Base-by-base conservation (phyloP, 2,797 vertebrate species). In the Acestrorhynchus altus region DNA sequence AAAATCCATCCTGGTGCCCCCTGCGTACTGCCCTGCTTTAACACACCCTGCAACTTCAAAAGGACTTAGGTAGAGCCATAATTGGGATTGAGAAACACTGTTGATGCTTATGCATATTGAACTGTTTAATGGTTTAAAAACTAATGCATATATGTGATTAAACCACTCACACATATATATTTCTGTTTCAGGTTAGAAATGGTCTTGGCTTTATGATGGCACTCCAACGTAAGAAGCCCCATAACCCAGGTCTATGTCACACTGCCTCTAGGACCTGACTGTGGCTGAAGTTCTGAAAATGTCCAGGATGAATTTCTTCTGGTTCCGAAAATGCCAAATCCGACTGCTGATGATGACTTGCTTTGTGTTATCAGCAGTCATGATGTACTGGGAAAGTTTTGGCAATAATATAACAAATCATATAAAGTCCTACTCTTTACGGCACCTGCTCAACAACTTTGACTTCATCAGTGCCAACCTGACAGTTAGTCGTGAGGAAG, bases 361-460 rank as follows among this genome's bases (percentile, higher is more conserved):
- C 87, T 95, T 97, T 82, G 81, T 96, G 81, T 73, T 96, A 51
- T 96, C 93, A 0, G 87, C 92, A 80, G 57, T 98, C 80, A 95
- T 96, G 95, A 64, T 96, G 20, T 96, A 93, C 88, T 97, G 95
- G 96, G 93, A 86, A 85, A 88, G 94, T 0, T 83, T 96, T 60
- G 94, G 96, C 88, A 92, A 87, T 76, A 68, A 51, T 0, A 35
- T 96, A 1, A 75, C 96, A 80, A 93, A 82, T 86, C 94, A 96
- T 11, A 86, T 98, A 89, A 97, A 94, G 87, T 95, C 97, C 74
- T 96, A 94, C 89, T 96, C 96, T 0, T 97, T 94, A 88, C 94
- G 96, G 89, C 96, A 95, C 93, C 87, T 98, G 81, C 79, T 95
- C 70, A 96, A 96, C 71, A 90, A 87, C 81, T 98, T 96, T 63